These are phyloP conservation scores for Lycopodina hypogea DNA, from an alignment of 37 sponge, comb jelly and placozoan species.

Conservation along the genomic window DNA sequence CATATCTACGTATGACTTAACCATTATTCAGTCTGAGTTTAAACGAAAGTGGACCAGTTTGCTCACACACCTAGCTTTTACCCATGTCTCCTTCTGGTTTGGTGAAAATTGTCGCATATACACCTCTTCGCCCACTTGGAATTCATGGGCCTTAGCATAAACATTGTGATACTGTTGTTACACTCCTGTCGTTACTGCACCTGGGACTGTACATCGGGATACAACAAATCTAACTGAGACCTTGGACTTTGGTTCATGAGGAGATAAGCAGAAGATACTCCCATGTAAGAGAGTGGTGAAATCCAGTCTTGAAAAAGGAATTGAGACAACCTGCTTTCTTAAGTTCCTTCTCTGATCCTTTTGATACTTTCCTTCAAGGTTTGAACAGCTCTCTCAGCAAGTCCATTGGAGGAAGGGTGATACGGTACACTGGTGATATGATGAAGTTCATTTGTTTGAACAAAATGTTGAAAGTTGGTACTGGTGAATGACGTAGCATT, in stretches of 20 bases:
- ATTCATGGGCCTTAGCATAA: background rate
- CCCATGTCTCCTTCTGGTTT: no score
- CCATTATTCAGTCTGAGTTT: background rate
- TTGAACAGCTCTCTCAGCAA: slow-evolving; percentile 29
- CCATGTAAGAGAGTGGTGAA: slow-evolving; percentile 20
- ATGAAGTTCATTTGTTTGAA: background rate
- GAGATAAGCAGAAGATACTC: slow-evolving; percentile 16
- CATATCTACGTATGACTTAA: background rate
- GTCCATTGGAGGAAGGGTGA: no score
- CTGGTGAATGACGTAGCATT: slow-evolving; percentile 39
- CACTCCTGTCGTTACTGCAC: background rate
- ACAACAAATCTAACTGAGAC: no score
- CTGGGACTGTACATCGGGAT: background rate
- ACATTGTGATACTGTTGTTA: background rate
- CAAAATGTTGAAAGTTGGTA: no score
- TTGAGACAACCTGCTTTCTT: slow-evolving; percentile 3
- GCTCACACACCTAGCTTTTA: background rate
- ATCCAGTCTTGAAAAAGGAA: no score
- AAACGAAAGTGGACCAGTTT: no score
- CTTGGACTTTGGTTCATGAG: slow-evolving; percentile 1
- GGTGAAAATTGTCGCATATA: no score
- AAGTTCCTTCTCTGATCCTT: background rate
- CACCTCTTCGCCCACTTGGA: slow-evolving; percentile 11
- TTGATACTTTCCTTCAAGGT: slow-evolving; percentile 13
- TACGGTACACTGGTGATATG: no score